Evolutionary conservation across 2,797 vertebrate genomes (phyloP).

Genomic region (Manis pentadactyla): DNA sequence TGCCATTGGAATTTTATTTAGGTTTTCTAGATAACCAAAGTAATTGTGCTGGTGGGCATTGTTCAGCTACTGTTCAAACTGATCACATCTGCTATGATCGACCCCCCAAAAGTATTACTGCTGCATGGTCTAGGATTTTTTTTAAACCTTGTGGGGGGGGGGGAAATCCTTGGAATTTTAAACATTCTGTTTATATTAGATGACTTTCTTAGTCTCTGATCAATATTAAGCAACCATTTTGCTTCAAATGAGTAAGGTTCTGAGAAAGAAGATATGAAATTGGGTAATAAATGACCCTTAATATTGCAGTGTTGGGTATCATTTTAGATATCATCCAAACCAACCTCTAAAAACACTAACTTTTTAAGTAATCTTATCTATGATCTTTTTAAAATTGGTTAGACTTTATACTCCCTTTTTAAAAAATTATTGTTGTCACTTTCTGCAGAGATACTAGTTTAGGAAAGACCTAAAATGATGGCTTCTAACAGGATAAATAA

Average conservation of each 20-base stretch:
- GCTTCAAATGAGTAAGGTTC: slow-evolving; percentile 13
- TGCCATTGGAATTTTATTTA: slow-evolving; percentile 16
- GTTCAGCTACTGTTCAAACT: slow-evolving; percentile 34
- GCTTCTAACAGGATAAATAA: not conserved
- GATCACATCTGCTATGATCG: not conserved
- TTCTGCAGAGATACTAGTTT: slow-evolving; percentile 43
- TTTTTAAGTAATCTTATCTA: not conserved
- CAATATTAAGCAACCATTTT: not conserved
- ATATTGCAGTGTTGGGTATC: not conserved
- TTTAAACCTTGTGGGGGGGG: not conserved
- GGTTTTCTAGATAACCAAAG: slow-evolving; percentile 21
- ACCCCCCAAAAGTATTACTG: slow-evolving; percentile 1
- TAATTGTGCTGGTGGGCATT: not conserved
- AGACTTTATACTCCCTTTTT: slow-evolving; percentile 16
- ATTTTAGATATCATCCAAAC: slow-evolving; percentile 43
- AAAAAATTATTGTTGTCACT: not conserved
- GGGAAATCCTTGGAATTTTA: not conserved
- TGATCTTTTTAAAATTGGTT: not conserved
- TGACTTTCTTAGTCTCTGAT: not conserved
- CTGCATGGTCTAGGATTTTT: not conserved
- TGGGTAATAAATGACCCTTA: slow-evolving; percentile 7
- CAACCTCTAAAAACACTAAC: slow-evolving; percentile 13
- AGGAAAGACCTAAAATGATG: not conserved
- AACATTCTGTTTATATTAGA: not conserved
- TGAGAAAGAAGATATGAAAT: slow-evolving; percentile 25